phyloP scores from a whole-genome alignment of 2,888 invertebrate species.

The Harpagoxenus sublaevis region DNA sequence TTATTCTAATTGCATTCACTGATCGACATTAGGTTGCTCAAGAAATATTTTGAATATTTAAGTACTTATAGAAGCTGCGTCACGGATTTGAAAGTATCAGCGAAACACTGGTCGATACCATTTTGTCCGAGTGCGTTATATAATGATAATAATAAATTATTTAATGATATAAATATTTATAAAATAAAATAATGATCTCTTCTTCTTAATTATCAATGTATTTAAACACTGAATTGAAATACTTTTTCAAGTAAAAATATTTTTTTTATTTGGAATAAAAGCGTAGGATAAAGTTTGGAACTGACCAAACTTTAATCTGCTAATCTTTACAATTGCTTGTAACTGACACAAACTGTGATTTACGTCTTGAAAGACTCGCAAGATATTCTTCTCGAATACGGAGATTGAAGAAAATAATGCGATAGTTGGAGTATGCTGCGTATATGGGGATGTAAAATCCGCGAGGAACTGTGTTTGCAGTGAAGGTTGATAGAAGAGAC shows the following conservation, averaged over 20 bases:
- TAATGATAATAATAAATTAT: too few relatives aligned
- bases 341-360: neutral
- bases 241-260: neutral
- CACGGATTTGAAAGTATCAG: too few relatives aligned
- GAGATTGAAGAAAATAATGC: neutral
- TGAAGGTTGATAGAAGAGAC: conserved; percentile 82
- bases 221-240: neutral
- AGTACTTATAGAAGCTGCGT: neutral
- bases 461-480: conserved; percentile 8
- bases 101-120: neutral
- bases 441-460: neutral
- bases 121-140: neutral
- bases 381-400: neutral
- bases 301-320: neutral
- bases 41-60: neutral
- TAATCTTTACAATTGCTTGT: neutral
- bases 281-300: neutral
- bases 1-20: neutral
- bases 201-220: neutral
- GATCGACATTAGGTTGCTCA: neutral
- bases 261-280: neutral
- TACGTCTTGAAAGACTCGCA: neutral
- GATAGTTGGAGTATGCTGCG: neutral
- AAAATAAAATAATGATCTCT: neutral
- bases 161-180: too few relatives aligned